These are phyloP conservation scores for Artemisiospiza belli DNA, from an alignment of 2,113 vertebrate genomes.

Conservation along the genomic window DNA sequence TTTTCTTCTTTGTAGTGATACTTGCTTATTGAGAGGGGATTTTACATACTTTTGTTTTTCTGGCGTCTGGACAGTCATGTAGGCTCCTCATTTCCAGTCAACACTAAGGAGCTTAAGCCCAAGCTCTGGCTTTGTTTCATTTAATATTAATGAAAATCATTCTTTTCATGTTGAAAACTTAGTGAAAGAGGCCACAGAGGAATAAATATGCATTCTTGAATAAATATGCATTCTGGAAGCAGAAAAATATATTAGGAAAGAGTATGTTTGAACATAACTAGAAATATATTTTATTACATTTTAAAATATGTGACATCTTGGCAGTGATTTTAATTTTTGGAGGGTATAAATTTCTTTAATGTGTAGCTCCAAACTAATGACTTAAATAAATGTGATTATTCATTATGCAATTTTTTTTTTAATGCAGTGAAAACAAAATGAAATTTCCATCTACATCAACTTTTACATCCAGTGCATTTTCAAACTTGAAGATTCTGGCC, in stretches of 20 bases:
- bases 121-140: not conserved
- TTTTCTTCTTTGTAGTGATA: not conserved
- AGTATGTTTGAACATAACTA: not conserved
- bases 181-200: not conserved
- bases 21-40: not conserved
- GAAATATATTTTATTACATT: not conserved
- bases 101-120: not conserved
- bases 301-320: not conserved
- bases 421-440: slow-evolving; percentile 84
- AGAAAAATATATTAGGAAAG: not conserved
- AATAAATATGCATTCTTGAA: not conserved
- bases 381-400: not conserved
- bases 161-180: not conserved
- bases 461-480: slow-evolving; percentile 67
- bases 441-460: slow-evolving; percentile 65
- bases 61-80: not conserved
- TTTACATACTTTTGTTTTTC: not conserved
- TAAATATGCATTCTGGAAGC: not conserved
- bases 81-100: not conserved
- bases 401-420: not conserved
- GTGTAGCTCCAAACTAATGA: not conserved
- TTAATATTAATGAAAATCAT: not conserved
- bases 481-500: slow-evolving; percentile 78
- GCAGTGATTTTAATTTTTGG: not conserved
- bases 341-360: not conserved